Base-by-base conservation (phyloP, 2,888 invertebrate species). In the Sinopyrophorus schimmeli region DNA sequence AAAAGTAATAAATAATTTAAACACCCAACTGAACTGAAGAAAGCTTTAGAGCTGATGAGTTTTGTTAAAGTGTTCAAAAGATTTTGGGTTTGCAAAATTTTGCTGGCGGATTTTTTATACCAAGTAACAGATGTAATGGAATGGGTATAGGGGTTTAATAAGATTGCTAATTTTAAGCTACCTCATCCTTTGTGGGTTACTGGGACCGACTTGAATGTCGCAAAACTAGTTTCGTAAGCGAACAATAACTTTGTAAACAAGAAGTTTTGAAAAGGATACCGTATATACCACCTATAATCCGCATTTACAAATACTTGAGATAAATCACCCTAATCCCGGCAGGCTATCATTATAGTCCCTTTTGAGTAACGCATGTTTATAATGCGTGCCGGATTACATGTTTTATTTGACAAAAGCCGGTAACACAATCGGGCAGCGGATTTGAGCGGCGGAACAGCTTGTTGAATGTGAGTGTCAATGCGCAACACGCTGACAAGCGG, bases 271-370 rank as follows among this genome's bases (percentile, higher is more conserved):
- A 64, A 62, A 60, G 59, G 62, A 61, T 47, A 55, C 51, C 46
- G 34, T n/a, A n/a, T 51, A 53, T 41, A 56, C 49, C 53, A 54
- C 54, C 53, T 50, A 44, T 68, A 69, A 70, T 69, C 69, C 64
- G 54, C 65, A 66, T 68, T 68, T 69, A 69, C 68, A 69, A 70
- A 69, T 70, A 69, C 69, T 69, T 65, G 62, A 69, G 66, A 69
- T 69, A 69, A 69, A 70, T 69, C 69, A 67, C 66, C 65, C 65
- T 69, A 68, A 69, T 69, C 68, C 66, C 52, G 60, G 57, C 51
- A 55, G 61, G 63, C 64, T 62, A 65, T 67, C 66, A 64, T 66
- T 66, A 65, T 59, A 56, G 60, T 57, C 63, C 63, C 62, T 53
- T 35, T 50, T 41, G 55, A 47, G 51, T 53, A 60, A 57, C 61